phyloP scores from a whole-genome alignment of 2,797 vertebrate genomes.

The Danio jaintianensis region DNA sequence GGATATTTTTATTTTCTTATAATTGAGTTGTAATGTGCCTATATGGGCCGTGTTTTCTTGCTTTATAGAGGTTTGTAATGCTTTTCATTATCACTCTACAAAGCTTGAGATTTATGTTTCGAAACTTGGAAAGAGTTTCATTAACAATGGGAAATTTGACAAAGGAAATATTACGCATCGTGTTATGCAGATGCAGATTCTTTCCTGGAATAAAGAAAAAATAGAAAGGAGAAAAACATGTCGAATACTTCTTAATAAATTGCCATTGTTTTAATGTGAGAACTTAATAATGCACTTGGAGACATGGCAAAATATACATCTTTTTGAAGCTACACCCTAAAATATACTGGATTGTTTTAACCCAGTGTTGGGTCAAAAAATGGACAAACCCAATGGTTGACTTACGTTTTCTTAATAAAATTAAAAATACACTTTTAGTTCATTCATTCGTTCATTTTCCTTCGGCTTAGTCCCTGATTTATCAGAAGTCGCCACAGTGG shows the following conservation, averaged over 20 bases:
- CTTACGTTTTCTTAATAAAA: too few relatives aligned
- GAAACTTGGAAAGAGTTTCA: constrained; percentile 39
- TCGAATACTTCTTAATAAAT: background rate
- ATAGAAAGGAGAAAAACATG: background rate
- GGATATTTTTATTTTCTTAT: constrained; percentile 67
- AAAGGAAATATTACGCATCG: constrained; percentile 13
- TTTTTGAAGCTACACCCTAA: too few relatives aligned
- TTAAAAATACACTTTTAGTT: too few relatives aligned
- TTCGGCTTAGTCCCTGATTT: too few relatives aligned
- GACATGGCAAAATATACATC: background rate
- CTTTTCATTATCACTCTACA: constrained; percentile 51
- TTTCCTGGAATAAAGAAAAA: constrained; percentile 4
- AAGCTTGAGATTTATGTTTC: constrained; percentile 43
- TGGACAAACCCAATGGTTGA: too few relatives aligned
- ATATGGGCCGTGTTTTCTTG: constrained; percentile 46
- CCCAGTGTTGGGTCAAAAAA: too few relatives aligned
- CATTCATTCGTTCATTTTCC: too few relatives aligned
- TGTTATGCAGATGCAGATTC: background rate
- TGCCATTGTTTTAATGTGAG: background rate
- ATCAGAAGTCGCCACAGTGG: too few relatives aligned
- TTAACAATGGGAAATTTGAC: constrained; percentile 25
- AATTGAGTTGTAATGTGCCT: constrained; percentile 64
- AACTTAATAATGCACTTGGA: background rate
- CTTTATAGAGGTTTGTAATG: constrained; percentile 57
- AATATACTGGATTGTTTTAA: too few relatives aligned